Evolutionary conservation across 2,113 vertebrate genomes (phyloP).

Genomic region (Corvus moneduloides): DNA sequence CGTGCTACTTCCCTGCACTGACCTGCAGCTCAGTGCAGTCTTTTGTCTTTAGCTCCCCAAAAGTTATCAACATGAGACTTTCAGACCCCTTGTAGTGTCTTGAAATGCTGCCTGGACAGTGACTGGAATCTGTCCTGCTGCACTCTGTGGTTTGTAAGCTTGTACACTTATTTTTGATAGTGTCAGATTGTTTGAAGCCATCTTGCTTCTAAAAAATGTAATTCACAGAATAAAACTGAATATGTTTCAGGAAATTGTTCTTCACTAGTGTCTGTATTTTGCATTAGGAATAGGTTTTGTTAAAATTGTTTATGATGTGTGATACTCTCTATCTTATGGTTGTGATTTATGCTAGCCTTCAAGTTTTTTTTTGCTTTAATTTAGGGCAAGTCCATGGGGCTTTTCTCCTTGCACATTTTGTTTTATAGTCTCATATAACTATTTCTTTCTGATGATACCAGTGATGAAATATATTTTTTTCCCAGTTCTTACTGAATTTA

Average conservation of each 20-base stretch:
- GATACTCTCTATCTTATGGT: neutral
- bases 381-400: neutral
- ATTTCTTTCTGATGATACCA: neutral
- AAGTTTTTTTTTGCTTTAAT: neutral
- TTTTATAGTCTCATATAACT: neutral
- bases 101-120: neutral
- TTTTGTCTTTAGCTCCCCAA: neutral
- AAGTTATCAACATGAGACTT: neutral
- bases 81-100: neutral
- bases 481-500: neutral
- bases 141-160: neutral
- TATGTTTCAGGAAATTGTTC: neutral
- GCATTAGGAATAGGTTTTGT: neutral
- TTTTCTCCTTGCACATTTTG: neutral
- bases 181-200: neutral
- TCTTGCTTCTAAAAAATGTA: neutral
- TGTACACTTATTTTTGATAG: neutral
- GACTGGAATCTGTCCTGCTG: neutral
- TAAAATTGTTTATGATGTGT: neutral
- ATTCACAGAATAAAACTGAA: neutral
- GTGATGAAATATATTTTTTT: conserved; percentile 1
- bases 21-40: neutral
- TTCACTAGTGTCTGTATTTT: neutral
- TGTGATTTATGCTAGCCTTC: neutral
- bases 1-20: neutral